Evolutionary conservation across 2,113 vertebrate species (phyloP).

Genomic region (Oryzias curvinotus): DNA sequence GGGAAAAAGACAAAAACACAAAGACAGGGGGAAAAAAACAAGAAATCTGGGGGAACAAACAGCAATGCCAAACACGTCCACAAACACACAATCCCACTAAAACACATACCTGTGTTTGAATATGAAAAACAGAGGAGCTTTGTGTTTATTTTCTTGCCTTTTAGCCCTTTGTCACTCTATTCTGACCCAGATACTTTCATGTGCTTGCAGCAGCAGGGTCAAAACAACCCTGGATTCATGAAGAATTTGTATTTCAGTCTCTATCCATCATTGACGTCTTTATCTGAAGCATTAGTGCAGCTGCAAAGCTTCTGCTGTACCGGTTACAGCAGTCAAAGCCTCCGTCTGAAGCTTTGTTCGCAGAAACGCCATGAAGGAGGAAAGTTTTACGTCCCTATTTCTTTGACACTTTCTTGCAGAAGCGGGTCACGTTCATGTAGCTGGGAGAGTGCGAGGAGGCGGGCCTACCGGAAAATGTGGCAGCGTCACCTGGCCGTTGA

Average conservation of each 20-base stretch:
- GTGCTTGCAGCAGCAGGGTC: slow-evolving; percentile 22
- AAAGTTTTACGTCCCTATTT: too few relatives aligned
- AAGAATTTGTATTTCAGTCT: neutral
- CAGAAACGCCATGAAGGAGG: too few relatives aligned
- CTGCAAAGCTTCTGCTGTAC: too few relatives aligned
- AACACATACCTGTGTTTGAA: slow-evolving; percentile 56
- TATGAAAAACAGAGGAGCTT: slow-evolving; percentile 53
- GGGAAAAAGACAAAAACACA: slow-evolving; percentile 42
- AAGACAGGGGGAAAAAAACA: slow-evolving; percentile 4
- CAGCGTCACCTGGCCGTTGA: slow-evolving; percentile 94
- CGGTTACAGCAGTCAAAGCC: too few relatives aligned
- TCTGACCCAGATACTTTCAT: slow-evolving; percentile 42
- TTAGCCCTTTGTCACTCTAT: slow-evolving; percentile 44
- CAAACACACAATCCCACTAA: slow-evolving; percentile 36
- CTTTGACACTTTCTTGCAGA: too few relatives aligned
- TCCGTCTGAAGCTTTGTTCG: too few relatives aligned
- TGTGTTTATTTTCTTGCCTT: slow-evolving; percentile 36
- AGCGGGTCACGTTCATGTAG: too few relatives aligned
- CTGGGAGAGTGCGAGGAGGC: too few relatives aligned
- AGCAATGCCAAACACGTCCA: slow-evolving; percentile 46
- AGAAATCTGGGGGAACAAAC: slow-evolving; percentile 40
- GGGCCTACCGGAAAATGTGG: slow-evolving; percentile 93
- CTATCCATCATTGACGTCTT: too few relatives aligned
- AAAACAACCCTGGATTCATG: neutral
- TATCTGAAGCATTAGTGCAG: too few relatives aligned